Evolutionary conservation across 2,888 invertebrate species (phyloP), one percentile per base, ranked within the genome.

Genomic region (Drosophila mimetica): DNA sequence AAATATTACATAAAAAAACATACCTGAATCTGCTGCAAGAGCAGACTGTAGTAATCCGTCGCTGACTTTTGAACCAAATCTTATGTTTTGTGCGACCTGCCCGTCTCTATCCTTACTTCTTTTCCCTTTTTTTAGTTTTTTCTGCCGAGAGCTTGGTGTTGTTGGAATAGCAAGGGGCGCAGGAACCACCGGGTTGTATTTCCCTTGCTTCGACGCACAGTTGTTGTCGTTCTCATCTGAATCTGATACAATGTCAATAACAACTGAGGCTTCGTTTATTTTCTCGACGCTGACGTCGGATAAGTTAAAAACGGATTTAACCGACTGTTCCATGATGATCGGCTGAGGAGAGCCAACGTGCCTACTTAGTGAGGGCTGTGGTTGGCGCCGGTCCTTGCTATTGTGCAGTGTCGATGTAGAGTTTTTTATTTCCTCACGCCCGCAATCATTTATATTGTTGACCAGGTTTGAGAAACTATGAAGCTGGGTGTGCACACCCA

Each of bases 191-290:
- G 18, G 22, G 6, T 32, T 28, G 8, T 14, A 37, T 46, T 64
- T 34, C 18, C 2, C 28, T 9, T 8, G 11, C 11, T 57, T 51
- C 3, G 52, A 37, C 8, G 18, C 4, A 46, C 64, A 34, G 14
- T 44, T 36, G 20, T 63, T 63, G 14, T 88, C 84, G 66, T 77
- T 84, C 13, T 90, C 89, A 76, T 86, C 87, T 1, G 91, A 90
- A 75, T 91, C 91, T 0, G 91, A 88, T 20, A 89, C 90, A 57
- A 91, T 85, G 61, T 91, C 89, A 66, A 90, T 91, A 4, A 89
- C 79, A 67, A 89, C 85, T 4, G 90, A 71, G 14, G 74, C 72
- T 37, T 81, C 73, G 20, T 57, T 57, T n/a, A 61, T 28, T 47
- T 78, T 76, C 1, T 72, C 61, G n/a, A 39, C 58, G 4, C 25